These are phyloP conservation scores for Glaucidium brasilianum DNA, from an alignment of 2,113 vertebrate species.

Conservation along the genomic window DNA sequence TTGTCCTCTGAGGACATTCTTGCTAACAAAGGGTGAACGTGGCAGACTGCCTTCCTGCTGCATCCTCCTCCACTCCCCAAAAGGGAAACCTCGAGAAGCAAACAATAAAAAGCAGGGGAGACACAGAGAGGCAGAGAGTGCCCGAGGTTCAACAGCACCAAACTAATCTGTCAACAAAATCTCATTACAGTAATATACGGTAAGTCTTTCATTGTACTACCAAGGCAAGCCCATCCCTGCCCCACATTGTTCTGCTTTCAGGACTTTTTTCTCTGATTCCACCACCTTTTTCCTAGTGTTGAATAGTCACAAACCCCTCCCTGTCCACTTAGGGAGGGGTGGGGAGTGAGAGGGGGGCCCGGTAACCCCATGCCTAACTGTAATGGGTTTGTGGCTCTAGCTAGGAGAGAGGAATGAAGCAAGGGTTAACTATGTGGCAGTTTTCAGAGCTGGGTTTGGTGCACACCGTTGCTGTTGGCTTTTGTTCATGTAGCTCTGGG, in stretches of 20 bases:
- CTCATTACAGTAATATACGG: background rate
- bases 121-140: background rate
- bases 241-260: background rate
- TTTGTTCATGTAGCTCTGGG: background rate
- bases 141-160: constrained; percentile 21
- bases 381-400: background rate
- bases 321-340: background rate
- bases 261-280: background rate
- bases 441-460: background rate
- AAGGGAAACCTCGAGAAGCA: background rate
- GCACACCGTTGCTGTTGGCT: background rate
- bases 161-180: constrained; percentile 62
- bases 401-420: background rate
- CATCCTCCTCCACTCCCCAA: background rate
- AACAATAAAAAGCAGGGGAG: background rate
- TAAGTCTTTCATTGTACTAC: background rate
- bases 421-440: background rate
- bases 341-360: background rate
- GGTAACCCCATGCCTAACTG: background rate
- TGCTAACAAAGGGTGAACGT: background rate
- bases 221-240: constrained; percentile 49
- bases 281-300: background rate
- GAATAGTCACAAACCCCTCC: background rate
- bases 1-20: background rate
- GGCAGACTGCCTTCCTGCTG: background rate